Evolutionary conservation across 2,797 vertebrate species (phyloP), one percentile per base, ranked within the genome.

Genomic region (Notolepis coatsorum): DNA sequence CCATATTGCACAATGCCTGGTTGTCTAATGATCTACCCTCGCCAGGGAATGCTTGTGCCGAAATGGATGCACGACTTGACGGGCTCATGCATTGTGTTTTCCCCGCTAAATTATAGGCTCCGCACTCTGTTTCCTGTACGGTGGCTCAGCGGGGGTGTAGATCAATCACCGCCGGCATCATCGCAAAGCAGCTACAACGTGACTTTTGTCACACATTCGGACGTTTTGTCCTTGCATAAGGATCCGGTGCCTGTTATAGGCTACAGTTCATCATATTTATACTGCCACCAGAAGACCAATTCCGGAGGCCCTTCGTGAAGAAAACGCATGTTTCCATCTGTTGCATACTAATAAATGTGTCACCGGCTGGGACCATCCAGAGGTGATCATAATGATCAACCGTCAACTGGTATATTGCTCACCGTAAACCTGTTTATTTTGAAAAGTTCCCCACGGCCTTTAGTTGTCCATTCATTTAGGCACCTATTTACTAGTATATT

Each of bases 371-470:
- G 93, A 94, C 92, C 91, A 95, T 95, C 93, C 95, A 92, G 92
- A 87, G 94, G 94, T 95, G 95, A 98, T 98, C 96, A 97, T 95
- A 96, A 97, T 97, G 97, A 98, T 96, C 95, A 94, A 96, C 94
- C 93, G 93, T 95, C 95, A 94, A 94, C 95, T 95, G 95, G 95
- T 95, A 94, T 95, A 95, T 93, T 95, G 92, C 94, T 93, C 93
- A 94, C 93, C 94, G 96, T 96, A 96, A 97, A 96, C 72, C 77
- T 84, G 84, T 85, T 87, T 84, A 84, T 88, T 31, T 87, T 80
- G 80, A 79, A 76, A 86, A 85, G 72, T 78, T 86, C 84, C 76
- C 65, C 84, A 75, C 69, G 68, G 83, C 82, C 81, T 84, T 83
- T 88, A 86, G 88, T 87, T 80, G 83, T 84, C 77, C 86, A 69